A percentile compares a stretch with the other conserved stretches of the same genome.
Conservation (phyloP, 2,797 vertebrate species). For the Odontamblyopus rebecca region DNA sequence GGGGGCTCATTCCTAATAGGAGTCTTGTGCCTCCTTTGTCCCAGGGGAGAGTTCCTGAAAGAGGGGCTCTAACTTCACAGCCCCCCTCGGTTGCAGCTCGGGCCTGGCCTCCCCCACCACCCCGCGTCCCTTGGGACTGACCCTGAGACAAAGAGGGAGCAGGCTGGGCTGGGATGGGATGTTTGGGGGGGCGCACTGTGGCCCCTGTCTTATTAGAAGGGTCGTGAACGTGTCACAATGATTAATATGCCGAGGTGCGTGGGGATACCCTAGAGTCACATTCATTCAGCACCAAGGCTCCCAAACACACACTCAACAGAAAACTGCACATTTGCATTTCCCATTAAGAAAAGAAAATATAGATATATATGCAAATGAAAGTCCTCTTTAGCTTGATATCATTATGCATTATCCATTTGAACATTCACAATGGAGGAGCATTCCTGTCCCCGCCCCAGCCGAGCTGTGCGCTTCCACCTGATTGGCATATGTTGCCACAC, state of each 20-base stretch:
- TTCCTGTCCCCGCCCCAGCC: conserved; percentile 54
- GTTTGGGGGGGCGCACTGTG: conserved; percentile 79
- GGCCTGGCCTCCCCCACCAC: conserved; percentile 74
- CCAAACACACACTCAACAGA: conserved; percentile 76
- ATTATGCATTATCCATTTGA: conserved; percentile 73
- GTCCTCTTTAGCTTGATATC: conserved; percentile 68
- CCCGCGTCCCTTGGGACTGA: conserved; percentile 76
- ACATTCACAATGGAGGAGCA: conserved; percentile 75
- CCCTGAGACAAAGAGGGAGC: conserved; percentile 83
- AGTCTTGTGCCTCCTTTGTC: conserved; percentile 84
- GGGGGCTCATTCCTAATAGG: conserved; percentile 80
- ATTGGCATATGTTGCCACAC: conserved; percentile 36
- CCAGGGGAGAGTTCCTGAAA: conserved; percentile 80
- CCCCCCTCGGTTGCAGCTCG: conserved; percentile 62
- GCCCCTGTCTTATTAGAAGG: conserved; percentile 89
- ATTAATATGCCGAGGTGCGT: conserved; percentile 86
- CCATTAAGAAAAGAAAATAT: conserved; percentile 83
- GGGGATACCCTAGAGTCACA: conserved; percentile 85
- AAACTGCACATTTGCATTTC: conserved; percentile 86
- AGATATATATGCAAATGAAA: conserved; percentile 83
- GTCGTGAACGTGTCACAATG: conserved; percentile 88
- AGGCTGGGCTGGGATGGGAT: conserved; percentile 76
- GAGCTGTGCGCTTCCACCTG: conserved; percentile 49
- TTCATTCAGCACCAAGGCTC: conserved; percentile 79
- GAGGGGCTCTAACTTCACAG: conserved; percentile 82